Evolutionary conservation across 1,140 invertebrate genomes (phyloP).

Genomic region (Papilio helenus): DNA sequence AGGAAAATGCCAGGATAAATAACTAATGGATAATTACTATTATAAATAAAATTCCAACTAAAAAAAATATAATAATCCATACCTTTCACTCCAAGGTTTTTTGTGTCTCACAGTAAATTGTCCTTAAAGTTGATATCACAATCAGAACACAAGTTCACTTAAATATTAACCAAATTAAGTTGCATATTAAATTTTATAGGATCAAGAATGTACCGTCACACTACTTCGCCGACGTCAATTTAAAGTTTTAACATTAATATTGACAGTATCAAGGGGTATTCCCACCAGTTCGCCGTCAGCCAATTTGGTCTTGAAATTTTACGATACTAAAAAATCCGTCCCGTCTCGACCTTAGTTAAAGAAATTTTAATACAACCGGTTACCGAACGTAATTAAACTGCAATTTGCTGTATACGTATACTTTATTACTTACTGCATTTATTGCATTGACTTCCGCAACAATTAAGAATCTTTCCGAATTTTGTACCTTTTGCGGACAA

Average conservation of each 20-base stretch:
- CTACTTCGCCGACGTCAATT: not conserved
- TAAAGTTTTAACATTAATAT: not conserved
- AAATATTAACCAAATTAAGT: not conserved
- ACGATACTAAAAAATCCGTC: not conserved
- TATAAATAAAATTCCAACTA: too few relatives aligned
- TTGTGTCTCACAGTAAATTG: not conserved
- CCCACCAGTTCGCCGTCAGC: not conserved
- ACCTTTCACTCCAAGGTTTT: not conserved
- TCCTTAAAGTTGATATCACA: not conserved
- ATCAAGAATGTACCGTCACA: conserved; percentile 1
- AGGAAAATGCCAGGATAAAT: not conserved
- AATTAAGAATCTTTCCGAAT: not conserved
- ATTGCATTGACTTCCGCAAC: not conserved
- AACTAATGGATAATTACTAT: not conserved
- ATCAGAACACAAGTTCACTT: not conserved
- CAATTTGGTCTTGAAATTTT: conserved; percentile 9
- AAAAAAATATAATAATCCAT: not conserved
- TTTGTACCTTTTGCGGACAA: not conserved
- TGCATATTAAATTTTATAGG: not conserved
- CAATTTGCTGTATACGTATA: conserved; percentile 17
- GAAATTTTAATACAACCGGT: conserved; percentile 19
- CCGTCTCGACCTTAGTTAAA: conserved; percentile 1
- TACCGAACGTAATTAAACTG: conserved; percentile 5
- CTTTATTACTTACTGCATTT: not conserved
- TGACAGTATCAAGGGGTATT: not conserved